Evolutionary conservation across 2,113 vertebrate species (phyloP).

Genomic region (Sakesphorus luctuosus): DNA sequence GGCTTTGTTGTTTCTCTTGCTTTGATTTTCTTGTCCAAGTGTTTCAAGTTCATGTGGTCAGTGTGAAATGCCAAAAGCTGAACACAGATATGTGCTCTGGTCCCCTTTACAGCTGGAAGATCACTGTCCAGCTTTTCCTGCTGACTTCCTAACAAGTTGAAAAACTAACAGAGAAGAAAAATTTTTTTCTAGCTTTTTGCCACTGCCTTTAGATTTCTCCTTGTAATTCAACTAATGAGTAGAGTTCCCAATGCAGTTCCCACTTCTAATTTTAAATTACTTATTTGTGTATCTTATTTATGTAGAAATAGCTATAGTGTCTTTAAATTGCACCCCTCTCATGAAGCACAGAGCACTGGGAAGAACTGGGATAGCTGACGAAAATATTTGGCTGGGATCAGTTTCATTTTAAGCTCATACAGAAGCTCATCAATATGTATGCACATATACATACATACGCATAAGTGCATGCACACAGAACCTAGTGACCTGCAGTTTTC

Average conservation of each 20-base stretch:
- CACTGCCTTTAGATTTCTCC: neutral
- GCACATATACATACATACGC: fast-evolving
- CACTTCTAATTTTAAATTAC: neutral
- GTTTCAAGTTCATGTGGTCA: fast-evolving
- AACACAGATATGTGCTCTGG: neutral
- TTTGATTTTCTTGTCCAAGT: neutral
- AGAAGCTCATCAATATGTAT: neutral
- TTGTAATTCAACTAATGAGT: neutral
- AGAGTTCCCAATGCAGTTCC: neutral
- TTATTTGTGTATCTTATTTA: neutral
- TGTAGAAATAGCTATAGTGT: neutral
- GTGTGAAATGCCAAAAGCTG: neutral
- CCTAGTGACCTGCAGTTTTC: neutral
- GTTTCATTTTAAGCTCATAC: neutral
- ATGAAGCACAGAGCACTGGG: neutral
- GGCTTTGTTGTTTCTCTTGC: neutral
- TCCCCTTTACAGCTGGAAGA: neutral
- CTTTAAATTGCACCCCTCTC: neutral
- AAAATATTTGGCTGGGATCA: neutral
- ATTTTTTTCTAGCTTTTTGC: neutral
- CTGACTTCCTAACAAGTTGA: neutral
- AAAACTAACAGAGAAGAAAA: neutral
- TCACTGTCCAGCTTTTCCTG: neutral
- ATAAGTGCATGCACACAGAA: neutral
- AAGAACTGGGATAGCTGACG: neutral